Conservation (phyloP, 1,140 invertebrate species). For the Halyomorpha halys region DNA sequence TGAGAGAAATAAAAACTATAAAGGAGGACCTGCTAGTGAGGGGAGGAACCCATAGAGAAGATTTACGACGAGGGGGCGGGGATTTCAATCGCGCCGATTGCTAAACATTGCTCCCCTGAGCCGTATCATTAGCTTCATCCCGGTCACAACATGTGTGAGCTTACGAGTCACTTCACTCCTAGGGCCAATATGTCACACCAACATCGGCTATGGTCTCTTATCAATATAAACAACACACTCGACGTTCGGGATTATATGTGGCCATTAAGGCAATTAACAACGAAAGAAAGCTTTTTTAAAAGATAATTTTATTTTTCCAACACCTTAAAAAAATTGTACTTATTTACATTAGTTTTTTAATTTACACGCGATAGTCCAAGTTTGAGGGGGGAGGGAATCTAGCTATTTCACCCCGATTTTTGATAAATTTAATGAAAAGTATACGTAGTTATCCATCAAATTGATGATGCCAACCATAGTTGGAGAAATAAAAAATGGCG, state of each 20-base stretch:
- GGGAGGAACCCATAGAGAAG: background rate
- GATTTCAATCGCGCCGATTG: slow-evolving; percentile 14
- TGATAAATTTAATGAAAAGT: too few relatives aligned
- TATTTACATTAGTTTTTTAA: background rate
- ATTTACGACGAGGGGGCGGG: background rate
- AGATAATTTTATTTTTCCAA: too few relatives aligned
- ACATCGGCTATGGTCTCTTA: background rate
- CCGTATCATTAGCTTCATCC: slow-evolving; percentile 3
- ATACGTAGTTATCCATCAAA: too few relatives aligned
- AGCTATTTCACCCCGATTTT: too few relatives aligned
- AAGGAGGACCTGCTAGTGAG: background rate
- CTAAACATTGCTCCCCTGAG: slow-evolving; percentile 9
- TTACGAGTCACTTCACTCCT: slow-evolving; percentile 5
- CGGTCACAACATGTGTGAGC: slow-evolving; percentile 8
- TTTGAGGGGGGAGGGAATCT: too few relatives aligned
- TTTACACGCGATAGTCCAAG: too few relatives aligned
- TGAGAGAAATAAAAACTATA: background rate
- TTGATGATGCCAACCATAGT: too few relatives aligned
- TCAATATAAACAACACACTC: too few relatives aligned
- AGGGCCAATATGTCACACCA: slow-evolving; percentile 5
- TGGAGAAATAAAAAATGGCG: too few relatives aligned
- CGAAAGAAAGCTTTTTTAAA: too few relatives aligned
- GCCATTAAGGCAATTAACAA: too few relatives aligned
- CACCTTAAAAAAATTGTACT: background rate
- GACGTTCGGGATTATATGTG: too few relatives aligned